Conservation (phyloP, 1,140 invertebrate genomes). For the Drosophila azteca region DNA sequence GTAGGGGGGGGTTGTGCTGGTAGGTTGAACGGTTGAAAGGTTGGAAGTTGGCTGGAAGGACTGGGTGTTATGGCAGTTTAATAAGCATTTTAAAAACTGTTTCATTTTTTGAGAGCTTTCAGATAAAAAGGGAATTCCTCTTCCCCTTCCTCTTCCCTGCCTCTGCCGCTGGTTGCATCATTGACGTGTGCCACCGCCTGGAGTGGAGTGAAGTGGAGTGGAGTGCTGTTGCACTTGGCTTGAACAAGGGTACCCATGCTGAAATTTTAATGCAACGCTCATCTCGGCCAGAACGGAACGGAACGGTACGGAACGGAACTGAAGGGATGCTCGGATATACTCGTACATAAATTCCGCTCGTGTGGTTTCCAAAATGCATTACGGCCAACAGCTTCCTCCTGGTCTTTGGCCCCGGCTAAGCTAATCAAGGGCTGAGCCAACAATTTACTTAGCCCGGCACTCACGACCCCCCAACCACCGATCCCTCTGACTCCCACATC, state of each 20-base stretch:
- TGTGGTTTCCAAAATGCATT: slow-evolving; percentile 79
- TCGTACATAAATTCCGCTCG: slow-evolving; percentile 75
- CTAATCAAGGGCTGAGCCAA: slow-evolving; percentile 79
- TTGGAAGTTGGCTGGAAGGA: no score
- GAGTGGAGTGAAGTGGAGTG: neutral
- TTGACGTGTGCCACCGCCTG: neutral
- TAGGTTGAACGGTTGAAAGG: no score
- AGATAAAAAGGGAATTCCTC: neutral
- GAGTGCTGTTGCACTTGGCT: slow-evolving; percentile 39
- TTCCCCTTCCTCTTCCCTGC: no score
- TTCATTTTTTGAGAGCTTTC: slow-evolving; percentile 3
- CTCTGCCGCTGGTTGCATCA: neutral
- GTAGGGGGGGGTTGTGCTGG: no score
- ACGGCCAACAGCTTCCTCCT: slow-evolving; percentile 40
- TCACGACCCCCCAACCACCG: slow-evolving; percentile 15
- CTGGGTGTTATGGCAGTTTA: slow-evolving; percentile 21
- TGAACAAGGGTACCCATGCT: slow-evolving; percentile 37
- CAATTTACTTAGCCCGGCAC: slow-evolving; percentile 72
- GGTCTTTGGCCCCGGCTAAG: slow-evolving; percentile 47
- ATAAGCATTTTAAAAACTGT: slow-evolving; percentile 40
- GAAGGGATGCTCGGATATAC: slow-evolving; percentile 41
- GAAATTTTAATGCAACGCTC: slow-evolving; percentile 56
- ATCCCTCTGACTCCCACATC: slow-evolving; percentile 12
- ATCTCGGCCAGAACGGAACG: slow-evolving; percentile 1
- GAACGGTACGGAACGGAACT: slow-evolving; percentile 17